These are phyloP conservation scores for Spodoptera frugiperda DNA, from an alignment of 1,140 invertebrate genomes.

Conservation along the genomic window DNA sequence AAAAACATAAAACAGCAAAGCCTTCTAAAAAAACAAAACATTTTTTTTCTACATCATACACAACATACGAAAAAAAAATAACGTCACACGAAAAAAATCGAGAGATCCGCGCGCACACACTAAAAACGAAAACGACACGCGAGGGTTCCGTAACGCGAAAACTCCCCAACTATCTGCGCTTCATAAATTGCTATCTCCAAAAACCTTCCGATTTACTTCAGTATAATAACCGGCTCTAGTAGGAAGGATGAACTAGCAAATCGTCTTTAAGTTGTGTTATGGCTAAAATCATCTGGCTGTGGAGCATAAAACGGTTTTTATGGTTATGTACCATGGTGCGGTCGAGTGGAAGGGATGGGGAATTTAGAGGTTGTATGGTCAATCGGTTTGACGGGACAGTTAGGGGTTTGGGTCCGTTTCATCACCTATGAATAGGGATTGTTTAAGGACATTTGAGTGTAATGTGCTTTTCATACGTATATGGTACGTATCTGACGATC, in stretches of 20 bases:
- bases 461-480: too few species aligned
- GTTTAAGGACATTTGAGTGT: too few species aligned
- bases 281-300: not conserved
- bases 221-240: conserved; percentile 9
- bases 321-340: conserved; percentile 21
- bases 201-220: conserved; percentile 20
- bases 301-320: conserved; percentile 26
- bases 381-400: conserved; percentile 15
- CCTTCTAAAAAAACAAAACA: too few species aligned
- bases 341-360: conserved; percentile 7
- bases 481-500: too few species aligned
- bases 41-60: too few species aligned
- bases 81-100: not conserved
- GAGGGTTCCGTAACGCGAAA: conserved; percentile 34
- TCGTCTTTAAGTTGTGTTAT: conserved; percentile 18
- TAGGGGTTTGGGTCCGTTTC: too few species aligned
- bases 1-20: not conserved
- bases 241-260: conserved; percentile 16
- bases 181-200: conserved; percentile 31
- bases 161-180: conserved; percentile 24
- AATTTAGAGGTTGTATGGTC: not conserved
- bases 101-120: not conserved
- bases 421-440: too few species aligned
- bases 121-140: conserved; percentile 24
- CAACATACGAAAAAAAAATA: too few species aligned